These are phyloP conservation scores for Himalopsyche japonica DNA, from an alignment of 2,888 invertebrate species.

Conservation along the genomic window DNA sequence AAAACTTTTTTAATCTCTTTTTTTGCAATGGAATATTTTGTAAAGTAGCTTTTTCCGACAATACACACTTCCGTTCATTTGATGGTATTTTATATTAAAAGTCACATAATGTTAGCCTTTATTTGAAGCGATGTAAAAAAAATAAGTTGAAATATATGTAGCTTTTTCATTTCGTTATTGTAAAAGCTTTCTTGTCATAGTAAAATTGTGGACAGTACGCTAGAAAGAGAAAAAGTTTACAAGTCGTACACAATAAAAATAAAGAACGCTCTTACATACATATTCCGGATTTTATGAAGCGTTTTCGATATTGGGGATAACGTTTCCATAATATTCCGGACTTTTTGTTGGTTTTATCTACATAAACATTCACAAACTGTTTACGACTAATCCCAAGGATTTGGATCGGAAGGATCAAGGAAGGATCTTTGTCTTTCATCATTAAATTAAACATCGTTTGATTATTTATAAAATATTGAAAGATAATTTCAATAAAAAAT, in stretches of 20 bases:
- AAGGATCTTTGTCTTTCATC: no score
- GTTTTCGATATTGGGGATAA: not conserved
- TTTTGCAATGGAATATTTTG: not conserved
- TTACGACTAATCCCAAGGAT: no score
- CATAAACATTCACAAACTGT: no score
- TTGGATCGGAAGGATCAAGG: no score
- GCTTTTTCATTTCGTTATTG: not conserved
- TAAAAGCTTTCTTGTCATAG: not conserved
- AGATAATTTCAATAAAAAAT: no score
- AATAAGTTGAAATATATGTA: not conserved
- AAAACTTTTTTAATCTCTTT: slow-evolving; percentile 1
- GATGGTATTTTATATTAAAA: not conserved
- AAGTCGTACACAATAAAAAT: not conserved
- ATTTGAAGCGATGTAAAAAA: not conserved
- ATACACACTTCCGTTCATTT: not conserved
- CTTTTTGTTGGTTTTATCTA: not conserved
- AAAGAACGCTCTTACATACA: not conserved
- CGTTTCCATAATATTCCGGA: not conserved
- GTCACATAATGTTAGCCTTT: not conserved
- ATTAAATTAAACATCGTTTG: no score
- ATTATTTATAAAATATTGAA: no score
- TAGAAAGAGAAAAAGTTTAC: not conserved
- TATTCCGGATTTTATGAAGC: not conserved
- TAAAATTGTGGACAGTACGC: not conserved
- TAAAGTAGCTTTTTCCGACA: not conserved